These are phyloP conservation scores for Zelleria hepariella DNA, from an alignment of 2,888 invertebrate species.

Conservation along the genomic window DNA sequence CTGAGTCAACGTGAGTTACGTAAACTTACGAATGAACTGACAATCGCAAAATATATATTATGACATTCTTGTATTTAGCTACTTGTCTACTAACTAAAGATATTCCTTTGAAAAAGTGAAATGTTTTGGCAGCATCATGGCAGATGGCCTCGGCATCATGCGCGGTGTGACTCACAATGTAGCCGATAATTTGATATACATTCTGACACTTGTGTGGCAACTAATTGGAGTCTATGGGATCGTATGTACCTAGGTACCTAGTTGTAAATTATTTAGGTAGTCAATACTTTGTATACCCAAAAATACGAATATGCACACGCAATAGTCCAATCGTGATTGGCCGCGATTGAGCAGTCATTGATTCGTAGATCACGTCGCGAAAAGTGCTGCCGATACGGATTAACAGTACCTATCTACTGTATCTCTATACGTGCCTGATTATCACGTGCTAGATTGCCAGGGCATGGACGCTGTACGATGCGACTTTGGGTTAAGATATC, in stretches of 20 bases:
- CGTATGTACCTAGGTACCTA: too few relatives aligned
- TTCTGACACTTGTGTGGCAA: too few relatives aligned
- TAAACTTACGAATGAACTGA: neutral
- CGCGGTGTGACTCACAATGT: neutral
- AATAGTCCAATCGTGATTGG: neutral
- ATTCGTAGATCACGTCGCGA: neutral
- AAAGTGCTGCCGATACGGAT: neutral
- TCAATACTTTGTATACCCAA: too few relatives aligned
- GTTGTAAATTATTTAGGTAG: too few relatives aligned
- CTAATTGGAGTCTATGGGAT: too few relatives aligned
- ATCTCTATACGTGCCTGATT: neutral
- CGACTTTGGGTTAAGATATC: too few relatives aligned
- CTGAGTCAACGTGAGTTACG: neutral
- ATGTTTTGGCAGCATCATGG: neutral
- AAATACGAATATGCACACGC: too few relatives aligned
- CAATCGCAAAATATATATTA: neutral
- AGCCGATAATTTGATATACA: too few relatives aligned
- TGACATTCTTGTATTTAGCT: neutral
- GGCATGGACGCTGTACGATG: too few relatives aligned
- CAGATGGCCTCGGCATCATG: neutral
- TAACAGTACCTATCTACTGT: too few relatives aligned
- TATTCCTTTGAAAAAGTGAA: neutral
- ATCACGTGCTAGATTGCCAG: too few relatives aligned
- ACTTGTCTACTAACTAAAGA: neutral
- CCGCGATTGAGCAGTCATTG: neutral